Conservation (phyloP, 1,140 invertebrate species). For the Drosophila ananassae region DNA sequence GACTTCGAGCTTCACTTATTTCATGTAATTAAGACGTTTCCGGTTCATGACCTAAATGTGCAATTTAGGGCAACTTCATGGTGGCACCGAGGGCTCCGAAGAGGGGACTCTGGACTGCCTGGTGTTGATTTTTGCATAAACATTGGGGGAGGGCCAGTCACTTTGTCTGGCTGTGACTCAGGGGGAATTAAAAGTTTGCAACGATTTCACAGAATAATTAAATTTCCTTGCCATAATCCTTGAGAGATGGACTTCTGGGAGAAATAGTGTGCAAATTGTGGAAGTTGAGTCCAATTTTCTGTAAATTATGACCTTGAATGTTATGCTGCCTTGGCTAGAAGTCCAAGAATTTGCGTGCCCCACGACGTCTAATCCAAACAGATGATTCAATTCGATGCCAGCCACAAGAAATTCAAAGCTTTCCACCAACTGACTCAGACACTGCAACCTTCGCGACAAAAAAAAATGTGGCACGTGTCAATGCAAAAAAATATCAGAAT, state of each 20-base stretch:
- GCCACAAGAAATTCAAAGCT: conserved; percentile 37
- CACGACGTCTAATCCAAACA: conserved; percentile 28
- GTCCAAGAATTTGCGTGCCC: conserved; percentile 33
- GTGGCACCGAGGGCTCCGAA: neutral
- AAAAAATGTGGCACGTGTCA: conserved; percentile 25
- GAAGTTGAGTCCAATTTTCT: neutral
- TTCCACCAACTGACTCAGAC: conserved; percentile 36
- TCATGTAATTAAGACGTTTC: conserved; percentile 75
- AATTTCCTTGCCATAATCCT: conserved; percentile 6
- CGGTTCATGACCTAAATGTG: conserved; percentile 73
- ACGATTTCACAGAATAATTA: conserved; percentile 16
- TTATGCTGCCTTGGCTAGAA: conserved; percentile 10
- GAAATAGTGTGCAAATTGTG: no score
- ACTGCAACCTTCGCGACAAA: conserved; percentile 6
- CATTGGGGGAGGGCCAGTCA: conserved; percentile 22
- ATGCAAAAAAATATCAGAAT: conserved; percentile 20
- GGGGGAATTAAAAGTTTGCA: conserved; percentile 16
- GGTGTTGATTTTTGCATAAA: conserved; percentile 47
- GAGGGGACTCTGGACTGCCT: neutral
- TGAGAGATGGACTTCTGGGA: neutral
- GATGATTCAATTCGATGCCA: conserved; percentile 24
- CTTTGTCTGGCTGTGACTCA: conserved; percentile 17
- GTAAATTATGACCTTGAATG: neutral
- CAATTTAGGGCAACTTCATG: conserved; percentile 32
- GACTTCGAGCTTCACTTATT: conserved; percentile 71